Percentiles rank a stretch among this genome's conserved stretches.
phyloP scores from a whole-genome alignment of 2,113 vertebrate genomes.

The Zapornia atra region DNA sequence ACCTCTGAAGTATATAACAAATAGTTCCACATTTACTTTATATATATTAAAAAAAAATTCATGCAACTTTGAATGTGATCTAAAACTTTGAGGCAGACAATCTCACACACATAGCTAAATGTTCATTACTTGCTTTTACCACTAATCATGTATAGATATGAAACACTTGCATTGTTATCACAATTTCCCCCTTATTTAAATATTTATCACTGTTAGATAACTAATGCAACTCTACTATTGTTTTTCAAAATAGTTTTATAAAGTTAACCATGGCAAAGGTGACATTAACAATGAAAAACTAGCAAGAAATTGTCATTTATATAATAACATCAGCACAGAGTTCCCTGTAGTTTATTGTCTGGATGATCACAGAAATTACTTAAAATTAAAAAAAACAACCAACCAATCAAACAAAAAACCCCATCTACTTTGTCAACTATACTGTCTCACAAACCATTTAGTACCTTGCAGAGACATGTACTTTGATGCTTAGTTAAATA shows the following conservation, averaged over 20 bases:
- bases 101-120: background rate
- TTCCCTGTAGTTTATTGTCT: background rate
- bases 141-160: background rate
- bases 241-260: background rate
- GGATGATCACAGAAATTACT: background rate
- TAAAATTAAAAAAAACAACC: background rate
- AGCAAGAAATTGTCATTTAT: background rate
- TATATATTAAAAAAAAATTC: background rate
- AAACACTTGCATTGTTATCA: background rate
- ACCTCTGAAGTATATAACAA: background rate
- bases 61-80: background rate
- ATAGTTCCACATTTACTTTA: background rate
- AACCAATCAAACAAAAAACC: no score
- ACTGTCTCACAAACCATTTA: background rate
- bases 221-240: background rate
- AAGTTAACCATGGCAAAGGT: background rate
- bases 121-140: background rate
- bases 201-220: background rate
- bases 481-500: background rate
- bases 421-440: background rate
- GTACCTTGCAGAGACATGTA: background rate
- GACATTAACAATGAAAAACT: background rate
- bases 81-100: background rate
- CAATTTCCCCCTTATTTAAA: background rate
- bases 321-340: background rate